These are phyloP conservation scores for Pitangus sulphuratus DNA, from an alignment of 2,797 vertebrate species.

Conservation along the genomic window DNA sequence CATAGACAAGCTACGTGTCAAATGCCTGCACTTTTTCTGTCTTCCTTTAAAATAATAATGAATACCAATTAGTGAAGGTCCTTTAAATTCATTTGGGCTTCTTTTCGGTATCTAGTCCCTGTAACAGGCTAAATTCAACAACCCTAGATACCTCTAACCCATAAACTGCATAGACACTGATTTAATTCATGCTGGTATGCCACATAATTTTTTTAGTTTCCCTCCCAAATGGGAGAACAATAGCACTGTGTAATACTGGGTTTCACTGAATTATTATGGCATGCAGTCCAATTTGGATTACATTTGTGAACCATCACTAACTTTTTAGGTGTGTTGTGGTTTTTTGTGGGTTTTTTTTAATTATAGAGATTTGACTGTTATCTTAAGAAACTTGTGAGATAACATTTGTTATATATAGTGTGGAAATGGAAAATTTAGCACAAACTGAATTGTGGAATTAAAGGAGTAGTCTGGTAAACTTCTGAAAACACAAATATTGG, in stretches of 20 bases:
- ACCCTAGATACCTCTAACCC: not conserved
- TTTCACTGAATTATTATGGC: not conserved
- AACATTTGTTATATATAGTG: not conserved
- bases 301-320: not conserved
- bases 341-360: not conserved
- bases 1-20: not conserved
- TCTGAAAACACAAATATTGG: not conserved
- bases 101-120: not conserved
- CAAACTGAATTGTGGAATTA: not conserved
- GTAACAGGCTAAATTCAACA: not conserved
- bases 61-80: not conserved
- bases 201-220: not conserved
- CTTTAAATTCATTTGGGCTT: not conserved
- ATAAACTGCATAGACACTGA: not conserved
- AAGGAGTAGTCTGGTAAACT: not conserved
- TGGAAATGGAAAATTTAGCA: not conserved
- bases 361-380: not conserved
- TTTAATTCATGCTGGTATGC: not conserved
- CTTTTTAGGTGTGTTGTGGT: not conserved
- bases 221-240: not conserved
- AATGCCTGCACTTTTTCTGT: not conserved
- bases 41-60: not conserved
- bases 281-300: not conserved
- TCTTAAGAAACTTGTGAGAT: not conserved
- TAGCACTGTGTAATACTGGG: not conserved